Conservation (phyloP, 1,140 invertebrate species). For the Geopemphigus sp. region DNA sequence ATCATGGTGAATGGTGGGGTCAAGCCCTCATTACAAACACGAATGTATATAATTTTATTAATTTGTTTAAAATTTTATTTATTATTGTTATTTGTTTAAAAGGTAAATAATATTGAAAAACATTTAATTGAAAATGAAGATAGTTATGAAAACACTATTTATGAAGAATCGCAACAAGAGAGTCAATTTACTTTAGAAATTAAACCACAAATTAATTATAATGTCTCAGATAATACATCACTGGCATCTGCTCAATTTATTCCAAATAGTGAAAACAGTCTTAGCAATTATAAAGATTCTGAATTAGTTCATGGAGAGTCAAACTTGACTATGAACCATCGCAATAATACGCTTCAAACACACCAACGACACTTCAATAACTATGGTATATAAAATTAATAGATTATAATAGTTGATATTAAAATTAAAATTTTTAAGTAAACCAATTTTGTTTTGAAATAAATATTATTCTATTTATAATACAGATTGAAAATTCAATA, state of each 20-base stretch:
- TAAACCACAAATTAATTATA: not conserved
- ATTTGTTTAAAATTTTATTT: too few species aligned
- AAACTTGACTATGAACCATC: not conserved
- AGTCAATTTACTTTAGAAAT: not conserved
- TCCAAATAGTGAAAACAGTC: not conserved
- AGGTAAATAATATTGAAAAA: slow-evolving; percentile 18
- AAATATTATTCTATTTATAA: too few species aligned
- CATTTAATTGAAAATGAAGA: slow-evolving; percentile 22
- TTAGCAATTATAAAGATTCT: not conserved
- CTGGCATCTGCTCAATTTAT: not conserved
- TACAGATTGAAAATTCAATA: not conserved
- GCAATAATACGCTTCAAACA: slow-evolving; percentile 9
- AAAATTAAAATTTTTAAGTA: too few species aligned
- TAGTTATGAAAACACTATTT: not conserved
- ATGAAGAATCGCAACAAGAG: not conserved
- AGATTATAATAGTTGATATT: too few species aligned
- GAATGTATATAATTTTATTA: slow-evolving; percentile 2
- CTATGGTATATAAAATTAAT: slow-evolving; percentile 20
- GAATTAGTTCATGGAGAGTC: not conserved
- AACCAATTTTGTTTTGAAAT: too few species aligned
- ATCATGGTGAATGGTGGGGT: not conserved
- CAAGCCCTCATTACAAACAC: not conserved
- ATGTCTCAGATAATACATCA: not conserved
- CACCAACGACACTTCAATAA: slow-evolving; percentile 13
- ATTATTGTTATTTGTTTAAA: not conserved